These are phyloP conservation scores for Globicephala melas DNA, from an alignment of 2,113 vertebrate species.

Conservation along the genomic window DNA sequence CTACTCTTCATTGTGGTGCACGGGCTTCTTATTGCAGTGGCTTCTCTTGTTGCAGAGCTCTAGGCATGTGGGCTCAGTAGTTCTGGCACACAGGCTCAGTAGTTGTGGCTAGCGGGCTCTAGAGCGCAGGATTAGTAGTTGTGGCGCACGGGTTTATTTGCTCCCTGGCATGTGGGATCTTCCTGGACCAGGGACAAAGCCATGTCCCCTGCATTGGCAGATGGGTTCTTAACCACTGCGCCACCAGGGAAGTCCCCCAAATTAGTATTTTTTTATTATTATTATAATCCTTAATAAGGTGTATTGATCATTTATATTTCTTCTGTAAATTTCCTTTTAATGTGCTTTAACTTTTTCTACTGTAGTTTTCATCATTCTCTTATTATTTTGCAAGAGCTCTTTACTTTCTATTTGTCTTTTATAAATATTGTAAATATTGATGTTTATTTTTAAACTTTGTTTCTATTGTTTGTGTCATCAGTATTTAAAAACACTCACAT, in stretches of 20 bases:
- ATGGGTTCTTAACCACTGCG: no score
- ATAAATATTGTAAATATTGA: neutral
- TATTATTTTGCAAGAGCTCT: neutral
- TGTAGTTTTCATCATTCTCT: neutral
- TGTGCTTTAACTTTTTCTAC: neutral
- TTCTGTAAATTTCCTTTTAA: neutral
- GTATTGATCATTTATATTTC: neutral
- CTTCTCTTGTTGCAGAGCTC: no score
- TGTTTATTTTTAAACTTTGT: neutral
- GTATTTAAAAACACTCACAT: neutral
- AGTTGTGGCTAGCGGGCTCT: no score
- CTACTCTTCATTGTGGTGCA: no score
- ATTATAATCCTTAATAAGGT: neutral
- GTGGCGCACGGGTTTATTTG: accelerated
- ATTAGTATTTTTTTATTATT: neutral
- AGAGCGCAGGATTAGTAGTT: no score
- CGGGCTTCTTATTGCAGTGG: no score
- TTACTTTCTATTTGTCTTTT: neutral
- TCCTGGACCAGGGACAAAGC: no score
- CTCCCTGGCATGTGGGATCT: no score
- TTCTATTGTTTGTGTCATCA: neutral
- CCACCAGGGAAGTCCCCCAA: neutral
- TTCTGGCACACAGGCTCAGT: no score
- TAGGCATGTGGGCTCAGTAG: no score
- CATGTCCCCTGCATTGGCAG: no score